Evolutionary conservation across 2,797 vertebrate genomes (phyloP), one percentile per base, ranked within the genome.

Genomic region (Phyllotis vaccarum): DNA sequence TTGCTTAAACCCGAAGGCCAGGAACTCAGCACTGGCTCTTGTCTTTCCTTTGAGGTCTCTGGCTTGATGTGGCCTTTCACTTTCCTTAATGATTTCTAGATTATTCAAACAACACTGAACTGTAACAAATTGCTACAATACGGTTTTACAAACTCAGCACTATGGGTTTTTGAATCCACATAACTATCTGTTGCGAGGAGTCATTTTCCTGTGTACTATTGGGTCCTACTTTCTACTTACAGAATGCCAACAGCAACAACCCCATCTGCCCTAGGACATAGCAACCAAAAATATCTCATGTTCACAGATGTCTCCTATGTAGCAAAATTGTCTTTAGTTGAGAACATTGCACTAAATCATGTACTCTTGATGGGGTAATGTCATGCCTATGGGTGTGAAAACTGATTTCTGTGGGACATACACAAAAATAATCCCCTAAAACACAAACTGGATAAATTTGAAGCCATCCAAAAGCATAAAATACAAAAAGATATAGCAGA

Each of bases 281-380:
- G 74, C 76, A 91, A 85, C 46, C 49, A 72, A 66, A 91, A 94
- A 87, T 24, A 40, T 95, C 64, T 93, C 76, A 90, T 37, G 37
- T 5, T 96, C 70, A 37, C 40, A 96, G 86, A 83, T 91, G 89
- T 78, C 43, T 29, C 8, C 8, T 16, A 24, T 89, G 75, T 21
- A 64, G 16, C 52, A 79, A 81, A 96, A 87, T 2, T 83, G 43
- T 17, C 43, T 21, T 70, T 9, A 16, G 54, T 21, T 68, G 31
- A 76, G 66, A 96, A 96, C 17, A 86, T 58, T 76, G 27, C 12
- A 83, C 62, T 80, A 78, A 86, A 86, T 81, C 31, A 70, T 56
- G 6, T 58, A 49, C 86, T 58, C 85, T 93, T 64, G 90, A 64
- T 68, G 34, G 10, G 34, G 34, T 31, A 12, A 83, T 83, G n/a